These are phyloP conservation scores for Sander vitreus DNA, from an alignment of 2,113 vertebrate species.

Conservation along the genomic window DNA sequence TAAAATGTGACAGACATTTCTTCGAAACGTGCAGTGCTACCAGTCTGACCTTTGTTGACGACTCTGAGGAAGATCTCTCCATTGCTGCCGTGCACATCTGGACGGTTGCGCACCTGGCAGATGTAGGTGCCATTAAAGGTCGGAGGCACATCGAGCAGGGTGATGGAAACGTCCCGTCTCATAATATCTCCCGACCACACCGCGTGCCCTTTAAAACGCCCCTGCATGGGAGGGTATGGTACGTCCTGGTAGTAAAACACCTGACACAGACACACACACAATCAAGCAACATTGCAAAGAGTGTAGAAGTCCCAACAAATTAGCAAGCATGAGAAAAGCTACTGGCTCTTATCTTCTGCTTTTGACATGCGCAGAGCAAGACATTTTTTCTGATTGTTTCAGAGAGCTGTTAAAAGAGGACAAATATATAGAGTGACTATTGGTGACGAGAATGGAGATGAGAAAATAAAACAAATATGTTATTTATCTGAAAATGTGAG, in stretches of 20 bases:
- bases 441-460: background rate
- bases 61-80: slow-evolving; percentile 88
- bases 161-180: slow-evolving; percentile 87
- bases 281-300: background rate
- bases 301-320: background rate
- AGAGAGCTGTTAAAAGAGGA: background rate
- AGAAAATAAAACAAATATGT: background rate
- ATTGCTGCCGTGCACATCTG: slow-evolving; percentile 87
- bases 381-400: background rate
- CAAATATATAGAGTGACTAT: background rate
- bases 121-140: slow-evolving; percentile 92
- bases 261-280: slow-evolving; percentile 71
- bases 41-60: slow-evolving; percentile 79
- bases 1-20: slow-evolving; percentile 1
- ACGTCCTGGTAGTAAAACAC: slow-evolving; percentile 87
- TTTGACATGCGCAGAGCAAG: background rate
- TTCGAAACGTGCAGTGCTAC: background rate
- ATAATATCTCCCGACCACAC: slow-evolving; percentile 89
- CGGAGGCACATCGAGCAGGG: slow-evolving; percentile 85
- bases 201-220: slow-evolving; percentile 85
- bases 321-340: background rate
- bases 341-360: background rate
- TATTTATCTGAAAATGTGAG: background rate
- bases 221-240: slow-evolving; percentile 72
- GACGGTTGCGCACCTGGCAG: slow-evolving; percentile 92